Conservation (phyloP, 2,888 invertebrate genomes). For the Sepiola atlantica region DNA sequence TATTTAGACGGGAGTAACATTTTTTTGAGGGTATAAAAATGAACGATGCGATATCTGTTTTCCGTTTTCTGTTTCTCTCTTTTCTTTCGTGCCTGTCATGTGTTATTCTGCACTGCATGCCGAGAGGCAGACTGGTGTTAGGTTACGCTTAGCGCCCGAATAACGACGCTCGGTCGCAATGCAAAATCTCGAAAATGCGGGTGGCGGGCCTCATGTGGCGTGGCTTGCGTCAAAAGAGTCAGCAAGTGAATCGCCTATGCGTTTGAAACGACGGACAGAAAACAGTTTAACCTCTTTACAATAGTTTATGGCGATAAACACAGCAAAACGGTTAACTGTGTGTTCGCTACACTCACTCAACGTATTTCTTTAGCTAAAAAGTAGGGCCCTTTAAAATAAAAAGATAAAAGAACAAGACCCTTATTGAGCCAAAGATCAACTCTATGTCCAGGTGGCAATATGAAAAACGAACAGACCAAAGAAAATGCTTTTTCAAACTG, state of each 20-base stretch:
- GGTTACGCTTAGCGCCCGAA: not conserved
- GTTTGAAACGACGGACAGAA: not conserved
- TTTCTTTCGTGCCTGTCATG: not conserved
- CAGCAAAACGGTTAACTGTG: not conserved
- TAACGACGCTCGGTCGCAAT: not conserved
- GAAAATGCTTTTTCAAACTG: no score
- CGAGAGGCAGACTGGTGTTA: not conserved
- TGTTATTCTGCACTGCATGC: not conserved
- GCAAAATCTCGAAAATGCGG: not conserved
- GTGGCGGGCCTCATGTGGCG: not conserved
- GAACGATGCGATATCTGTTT: not conserved
- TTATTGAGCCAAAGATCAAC: no score
- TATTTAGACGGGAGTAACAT: not conserved
- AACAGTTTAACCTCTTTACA: conserved; percentile 20
- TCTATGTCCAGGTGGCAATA: no score
- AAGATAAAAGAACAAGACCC: no score
- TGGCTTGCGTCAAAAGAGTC: conserved; percentile 21
- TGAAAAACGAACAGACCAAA: no score
- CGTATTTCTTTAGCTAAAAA: no score
- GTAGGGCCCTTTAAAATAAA: no score
- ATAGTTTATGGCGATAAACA: not conserved
- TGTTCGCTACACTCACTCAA: not conserved
- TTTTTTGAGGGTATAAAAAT: not conserved
- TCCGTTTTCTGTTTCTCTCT: not conserved
- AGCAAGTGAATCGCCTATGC: not conserved